phyloP scores from a whole-genome alignment of 2,113 vertebrate species.

The Rynchops niger region DNA sequence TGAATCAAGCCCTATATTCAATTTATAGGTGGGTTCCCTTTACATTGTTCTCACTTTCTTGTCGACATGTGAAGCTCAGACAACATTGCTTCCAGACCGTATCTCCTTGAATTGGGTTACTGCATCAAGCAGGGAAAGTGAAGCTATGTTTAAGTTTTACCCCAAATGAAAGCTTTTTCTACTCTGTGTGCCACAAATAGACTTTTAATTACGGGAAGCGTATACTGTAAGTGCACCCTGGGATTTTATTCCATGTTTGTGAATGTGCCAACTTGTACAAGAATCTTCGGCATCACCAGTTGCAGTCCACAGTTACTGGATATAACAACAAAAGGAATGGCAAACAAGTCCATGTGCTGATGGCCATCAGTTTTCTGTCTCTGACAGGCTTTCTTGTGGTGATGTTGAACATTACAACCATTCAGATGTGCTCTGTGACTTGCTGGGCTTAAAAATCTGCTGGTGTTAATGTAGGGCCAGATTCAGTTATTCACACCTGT shows the following conservation, averaged over 20 bases:
- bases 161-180: slow-evolving; percentile 35
- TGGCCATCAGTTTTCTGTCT: background rate
- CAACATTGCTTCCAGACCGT: background rate
- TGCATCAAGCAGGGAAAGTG: background rate
- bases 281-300: background rate
- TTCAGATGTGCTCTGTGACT: background rate
- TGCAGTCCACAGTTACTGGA: background rate
- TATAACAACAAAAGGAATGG: background rate
- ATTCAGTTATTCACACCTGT: background rate
- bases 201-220: slow-evolving; percentile 22
- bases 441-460: background rate
- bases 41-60: background rate
- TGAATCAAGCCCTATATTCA: background rate
- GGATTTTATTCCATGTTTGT: background rate
- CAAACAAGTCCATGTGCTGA: background rate
- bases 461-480: background rate
- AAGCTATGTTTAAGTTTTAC: background rate
- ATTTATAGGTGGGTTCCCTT: background rate
- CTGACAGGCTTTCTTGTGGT: background rate
- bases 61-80: background rate
- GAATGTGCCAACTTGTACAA: background rate
- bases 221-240: background rate
- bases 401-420: background rate
- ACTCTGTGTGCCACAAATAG: background rate
- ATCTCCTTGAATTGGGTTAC: background rate